These are phyloP conservation scores for Rhincodon typus DNA, from an alignment of 2,797 vertebrate genomes.

Conservation along the genomic window DNA sequence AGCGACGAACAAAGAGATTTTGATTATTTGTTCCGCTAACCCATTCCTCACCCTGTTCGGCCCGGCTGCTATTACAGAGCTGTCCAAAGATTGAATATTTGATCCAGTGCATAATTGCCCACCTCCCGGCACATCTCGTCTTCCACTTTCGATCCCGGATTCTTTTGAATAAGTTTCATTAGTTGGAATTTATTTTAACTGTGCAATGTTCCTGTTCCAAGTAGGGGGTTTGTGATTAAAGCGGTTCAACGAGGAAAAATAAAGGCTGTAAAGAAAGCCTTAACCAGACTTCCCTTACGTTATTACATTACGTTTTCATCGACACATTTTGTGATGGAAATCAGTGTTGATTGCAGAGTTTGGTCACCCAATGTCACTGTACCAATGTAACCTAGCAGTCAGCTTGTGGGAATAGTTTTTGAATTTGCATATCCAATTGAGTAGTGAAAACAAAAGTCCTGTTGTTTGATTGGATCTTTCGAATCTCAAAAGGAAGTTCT, in stretches of 20 bases:
- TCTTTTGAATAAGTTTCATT: constrained; percentile 13
- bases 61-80: background rate
- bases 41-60: background rate
- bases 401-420: constrained; percentile 4
- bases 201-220: background rate
- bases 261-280: background rate
- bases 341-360: background rate
- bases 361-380: background rate
- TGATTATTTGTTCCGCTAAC: background rate
- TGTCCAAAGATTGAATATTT: background rate
- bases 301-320: background rate
- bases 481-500: background rate
- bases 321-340: no score
- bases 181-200: constrained; percentile 19
- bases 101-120: no score
- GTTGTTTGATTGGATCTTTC: constrained; percentile 24
- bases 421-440: constrained; percentile 28
- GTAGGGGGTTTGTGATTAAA: background rate
- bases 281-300: background rate
- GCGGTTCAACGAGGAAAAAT: background rate
- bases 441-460: constrained; percentile 16
- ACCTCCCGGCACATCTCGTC: background rate
- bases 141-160: no score
- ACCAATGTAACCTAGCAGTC: background rate
- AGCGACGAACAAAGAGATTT: constrained; percentile 33